Base-by-base conservation (phyloP, 2,888 invertebrate species). In the Fissipunctia ypsillon region DNA sequence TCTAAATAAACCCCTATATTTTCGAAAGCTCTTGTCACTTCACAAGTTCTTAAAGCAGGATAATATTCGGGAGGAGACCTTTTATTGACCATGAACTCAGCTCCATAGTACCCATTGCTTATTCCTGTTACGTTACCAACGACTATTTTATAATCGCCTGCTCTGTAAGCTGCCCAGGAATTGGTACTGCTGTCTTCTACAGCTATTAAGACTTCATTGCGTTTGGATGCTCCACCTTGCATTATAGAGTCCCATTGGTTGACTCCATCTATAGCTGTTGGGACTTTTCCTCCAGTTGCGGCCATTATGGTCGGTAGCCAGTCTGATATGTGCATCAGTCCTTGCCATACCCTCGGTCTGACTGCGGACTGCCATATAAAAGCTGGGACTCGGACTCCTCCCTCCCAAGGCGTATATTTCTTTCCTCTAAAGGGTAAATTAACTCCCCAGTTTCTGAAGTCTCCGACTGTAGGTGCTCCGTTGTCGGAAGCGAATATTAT, bases 401-500 rank as follows among this genome's bases (percentile, higher is more conserved):
- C 99, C 94, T 99, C 99, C 97, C 98, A 98, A 0, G 98, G 96
- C 0, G 98, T 97, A 84, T 97, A 96, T 93, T 99, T 99, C 91
- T 98, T 98, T 28, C 98, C 98, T 90, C 98, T 96, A 1, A 98
- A 95, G 5, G 98, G 98, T 94, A 97, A 97, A 92, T 98, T 98
- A 6, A 98, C 97, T 0, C 97, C 98, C 82, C 97, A 97, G 91
- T 99, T 99, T 65, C 96, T 95, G 88, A 98, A 97, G 59, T 97
- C 91, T 0, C 98, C 99, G 59, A 97, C 96, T 0, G 98, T 97
- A 0, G 98, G 98, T 0, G 98, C 98, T 0, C 99, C 99, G 90
- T 99, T 99, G 91, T 99, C 99, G 12, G 99, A 98, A 81, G 98
- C 97, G 90, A 99, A 99, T 4, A 99, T 91, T 57, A 99, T 97